These are phyloP conservation scores for Moxostoma hubbsi DNA, from an alignment of 2,797 vertebrate species.

Conservation along the genomic window DNA sequence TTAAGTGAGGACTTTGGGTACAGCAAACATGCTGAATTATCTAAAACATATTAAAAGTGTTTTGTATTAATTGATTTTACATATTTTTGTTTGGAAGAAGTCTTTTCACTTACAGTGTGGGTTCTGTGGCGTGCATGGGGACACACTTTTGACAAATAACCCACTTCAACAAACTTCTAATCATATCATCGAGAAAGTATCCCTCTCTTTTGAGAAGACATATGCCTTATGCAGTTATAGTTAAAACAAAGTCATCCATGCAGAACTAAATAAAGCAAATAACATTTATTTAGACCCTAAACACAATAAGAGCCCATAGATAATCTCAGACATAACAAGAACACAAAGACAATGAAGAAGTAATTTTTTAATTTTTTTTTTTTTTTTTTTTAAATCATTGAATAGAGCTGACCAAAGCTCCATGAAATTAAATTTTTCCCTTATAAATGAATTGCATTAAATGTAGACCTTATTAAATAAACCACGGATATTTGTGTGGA, in stretches of 20 bases:
- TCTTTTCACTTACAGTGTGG: neutral
- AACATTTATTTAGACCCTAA: neutral
- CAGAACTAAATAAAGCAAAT: neutral
- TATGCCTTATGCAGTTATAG: too few species aligned
- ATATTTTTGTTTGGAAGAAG: neutral
- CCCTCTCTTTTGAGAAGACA: too few species aligned
- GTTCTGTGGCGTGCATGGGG: too few species aligned
- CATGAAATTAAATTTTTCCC: constrained; percentile 30
- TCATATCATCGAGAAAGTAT: too few species aligned
- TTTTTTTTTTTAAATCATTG: constrained; percentile 15
- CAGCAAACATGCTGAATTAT: neutral
- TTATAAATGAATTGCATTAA: constrained; percentile 40
- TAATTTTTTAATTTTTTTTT: neutral
- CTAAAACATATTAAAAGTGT: neutral
- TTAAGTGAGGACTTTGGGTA: neutral
- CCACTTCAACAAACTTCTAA: too few species aligned
- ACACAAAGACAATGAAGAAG: neutral
- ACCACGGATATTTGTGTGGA: constrained; percentile 29
- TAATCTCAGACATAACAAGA: neutral
- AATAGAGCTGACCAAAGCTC: constrained; percentile 30
- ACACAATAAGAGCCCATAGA: neutral
- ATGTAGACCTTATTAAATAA: constrained; percentile 34
- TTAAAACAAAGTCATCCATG: too few species aligned
- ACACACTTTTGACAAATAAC: too few species aligned
- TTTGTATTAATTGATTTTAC: neutral